Base-by-base conservation (phyloP, 2,888 invertebrate genomes). In the Pachymerium ferrugineum region DNA sequence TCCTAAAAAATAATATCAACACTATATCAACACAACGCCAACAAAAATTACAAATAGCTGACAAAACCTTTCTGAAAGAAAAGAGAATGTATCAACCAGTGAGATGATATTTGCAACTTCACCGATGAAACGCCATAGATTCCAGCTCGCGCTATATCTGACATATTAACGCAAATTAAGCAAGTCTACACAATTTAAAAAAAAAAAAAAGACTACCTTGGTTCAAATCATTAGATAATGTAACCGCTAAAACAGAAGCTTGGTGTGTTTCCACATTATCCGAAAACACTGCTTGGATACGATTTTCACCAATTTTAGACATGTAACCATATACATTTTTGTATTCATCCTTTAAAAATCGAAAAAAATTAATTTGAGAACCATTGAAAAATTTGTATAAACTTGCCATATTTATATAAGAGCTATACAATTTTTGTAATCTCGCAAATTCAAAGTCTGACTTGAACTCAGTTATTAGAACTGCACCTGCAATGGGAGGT, bases 291-390 rank as follows among this genome's bases (percentile, higher is more conserved):
- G 31, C 70, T 19, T 70, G 70, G 14, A 70, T 31, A 16, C 35
- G 31, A 35, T 70, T 35, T 29, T 31, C 16, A 16, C 12, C 8
- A 31, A 47, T 35, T 72, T 72, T 72, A 14, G 72, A 72, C 25
- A 72, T 25, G 28, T 72, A 72, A 12, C 42, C 72, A 47, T 72
- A 28, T n/a, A 42, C 30, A 25, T 38, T 72, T 72, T 72, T 33
- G 22, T 72, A 72, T 25, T 25, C 72, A 28, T 35, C 38, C 72
- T 71, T 14, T 35, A 70, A 70, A 1, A 62, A 62, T 10, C 16
- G 14, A 1, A 22, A 62, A 62, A n/a, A 62, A 62, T 62, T 22
- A 12, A 62, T n/a, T 22, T 12, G 12, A 12, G 12, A 35, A 35
- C 12, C 19, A n/a, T 22, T 62, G 10, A 62, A 62, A 62, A 19